A percentile compares a stretch with the other conserved stretches of the same genome.
These are phyloP conservation scores for Pseudomugil gertrudae DNA, from an alignment of 2,797 vertebrate species.

Conservation along the genomic window DNA sequence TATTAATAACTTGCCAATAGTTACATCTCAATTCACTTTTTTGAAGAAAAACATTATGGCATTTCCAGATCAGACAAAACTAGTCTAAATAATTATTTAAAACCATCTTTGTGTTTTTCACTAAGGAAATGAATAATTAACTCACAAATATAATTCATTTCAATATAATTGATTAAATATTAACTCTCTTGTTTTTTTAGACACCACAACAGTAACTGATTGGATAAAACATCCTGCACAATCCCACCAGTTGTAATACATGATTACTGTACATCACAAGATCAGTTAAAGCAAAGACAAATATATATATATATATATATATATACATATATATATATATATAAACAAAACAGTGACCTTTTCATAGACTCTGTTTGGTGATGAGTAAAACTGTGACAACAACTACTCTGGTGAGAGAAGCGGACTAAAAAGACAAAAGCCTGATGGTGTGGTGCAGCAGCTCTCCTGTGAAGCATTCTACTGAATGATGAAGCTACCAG, in stretches of 20 bases:
- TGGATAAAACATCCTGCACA: conserved; percentile 32
- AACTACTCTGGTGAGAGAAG: conserved; percentile 59
- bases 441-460: conserved; percentile 27
- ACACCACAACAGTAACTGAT: conserved; percentile 30
- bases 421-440: conserved; percentile 67
- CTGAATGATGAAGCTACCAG: conserved; percentile 72
- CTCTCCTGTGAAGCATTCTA: conserved; percentile 60
- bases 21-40: conserved; percentile 19
- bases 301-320: too few relatives aligned
- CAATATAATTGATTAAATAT: conserved; percentile 20
- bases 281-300: conserved; percentile 31
- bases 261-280: conserved; percentile 20
- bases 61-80: conserved; percentile 15
- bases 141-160: conserved; percentile 19
- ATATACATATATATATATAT: too few relatives aligned
- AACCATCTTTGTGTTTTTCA: conserved; percentile 15
- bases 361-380: conserved; percentile 47
- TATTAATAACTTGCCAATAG: not conserved
- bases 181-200: conserved; percentile 15
- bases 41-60: conserved; percentile 12
- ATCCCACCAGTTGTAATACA: conserved; percentile 33
- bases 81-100: conserved; percentile 3
- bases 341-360: conserved; percentile 61
- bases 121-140: conserved; percentile 24
- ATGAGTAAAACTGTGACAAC: conserved; percentile 57